A percentile compares a stretch with the other conserved stretches of the same genome.
These are phyloP conservation scores for Chromoteleia sp. DNA, from an alignment of 2,888 invertebrate species.

Conservation along the genomic window DNA sequence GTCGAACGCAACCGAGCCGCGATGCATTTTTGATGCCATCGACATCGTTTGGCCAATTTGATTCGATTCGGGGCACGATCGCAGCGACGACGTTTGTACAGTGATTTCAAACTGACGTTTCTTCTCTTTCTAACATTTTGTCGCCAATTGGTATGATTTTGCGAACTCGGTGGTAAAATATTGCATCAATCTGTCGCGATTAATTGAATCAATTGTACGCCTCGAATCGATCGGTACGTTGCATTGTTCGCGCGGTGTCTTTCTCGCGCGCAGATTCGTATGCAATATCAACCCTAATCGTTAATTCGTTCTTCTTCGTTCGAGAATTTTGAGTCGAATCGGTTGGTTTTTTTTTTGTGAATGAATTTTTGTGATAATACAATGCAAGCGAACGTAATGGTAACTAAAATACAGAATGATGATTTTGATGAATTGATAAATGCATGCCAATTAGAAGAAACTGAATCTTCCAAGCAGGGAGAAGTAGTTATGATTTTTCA, in stretches of 20 bases:
- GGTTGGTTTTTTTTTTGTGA: slow-evolving; percentile 22
- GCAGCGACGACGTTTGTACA: slow-evolving; percentile 80
- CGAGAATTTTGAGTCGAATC: slow-evolving; percentile 41
- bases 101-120: slow-evolving; percentile 83
- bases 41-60: slow-evolving; percentile 38
- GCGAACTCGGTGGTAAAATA: slow-evolving; percentile 78
- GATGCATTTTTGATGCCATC: slow-evolving; percentile 40
- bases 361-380: slow-evolving; percentile 77
- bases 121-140: slow-evolving; percentile 75
- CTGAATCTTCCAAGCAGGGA: slow-evolving; percentile 82
- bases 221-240: slow-evolving; percentile 29
- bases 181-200: slow-evolving; percentile 71
- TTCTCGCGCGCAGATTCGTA: slow-evolving; percentile 58
- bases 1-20: slow-evolving; percentile 29
- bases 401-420: slow-evolving; percentile 75
- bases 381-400: slow-evolving; percentile 79
- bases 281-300: slow-evolving; percentile 64
- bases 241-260: slow-evolving; percentile 24
- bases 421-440: slow-evolving; percentile 79
- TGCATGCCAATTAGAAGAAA: slow-evolving; percentile 85
- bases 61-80: slow-evolving; percentile 70
- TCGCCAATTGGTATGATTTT: slow-evolving; percentile 80
- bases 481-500: slow-evolving; percentile 84
- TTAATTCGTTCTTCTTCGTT: slow-evolving; percentile 20
- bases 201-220: slow-evolving; percentile 51